Conservation (phyloP, 2,888 invertebrate species). For the Lepidocyrtinus sp. region DNA sequence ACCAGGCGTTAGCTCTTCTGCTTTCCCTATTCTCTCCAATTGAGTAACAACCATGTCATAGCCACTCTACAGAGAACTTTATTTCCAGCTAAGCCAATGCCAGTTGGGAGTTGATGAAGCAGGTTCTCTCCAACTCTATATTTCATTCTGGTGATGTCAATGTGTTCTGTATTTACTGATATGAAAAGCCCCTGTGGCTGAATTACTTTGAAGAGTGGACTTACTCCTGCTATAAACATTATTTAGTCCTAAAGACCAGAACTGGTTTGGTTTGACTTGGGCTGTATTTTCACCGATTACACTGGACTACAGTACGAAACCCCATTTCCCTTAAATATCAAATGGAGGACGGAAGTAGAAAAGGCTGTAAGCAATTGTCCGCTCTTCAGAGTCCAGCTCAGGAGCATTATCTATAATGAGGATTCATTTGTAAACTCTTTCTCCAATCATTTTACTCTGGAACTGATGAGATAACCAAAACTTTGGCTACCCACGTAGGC, state of each 20-base stretch:
- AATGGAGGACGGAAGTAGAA: conserved; percentile 17
- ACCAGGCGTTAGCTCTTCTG: background rate
- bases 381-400: conserved; percentile 25
- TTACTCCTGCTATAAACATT: too few relatives aligned
- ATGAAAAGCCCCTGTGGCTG: conserved; percentile 9
- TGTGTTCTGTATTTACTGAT: background rate
- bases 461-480: conserved; percentile 17
- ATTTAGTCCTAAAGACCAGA: too few relatives aligned
- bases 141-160: conserved; percentile 12
- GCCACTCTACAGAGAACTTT: too few relatives aligned
- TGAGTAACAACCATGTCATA: conserved; percentile 2
- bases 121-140: background rate
- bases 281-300: too few relatives aligned
- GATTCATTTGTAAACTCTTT: conserved; percentile 37
- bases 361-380: conserved; percentile 30
- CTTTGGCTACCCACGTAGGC: too few relatives aligned
- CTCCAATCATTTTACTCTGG: too few relatives aligned
- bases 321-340: too few relatives aligned
- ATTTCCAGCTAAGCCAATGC: background rate
- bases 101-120: conserved; percentile 12
- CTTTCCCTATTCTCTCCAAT: background rate
- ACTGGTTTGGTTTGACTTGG: too few relatives aligned
- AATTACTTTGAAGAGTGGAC: background rate
- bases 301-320: too few relatives aligned
- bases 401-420: conserved; percentile 37